These are phyloP conservation scores for Oligia latruncula DNA, from an alignment of 2,888 invertebrate species.

Conservation along the genomic window DNA sequence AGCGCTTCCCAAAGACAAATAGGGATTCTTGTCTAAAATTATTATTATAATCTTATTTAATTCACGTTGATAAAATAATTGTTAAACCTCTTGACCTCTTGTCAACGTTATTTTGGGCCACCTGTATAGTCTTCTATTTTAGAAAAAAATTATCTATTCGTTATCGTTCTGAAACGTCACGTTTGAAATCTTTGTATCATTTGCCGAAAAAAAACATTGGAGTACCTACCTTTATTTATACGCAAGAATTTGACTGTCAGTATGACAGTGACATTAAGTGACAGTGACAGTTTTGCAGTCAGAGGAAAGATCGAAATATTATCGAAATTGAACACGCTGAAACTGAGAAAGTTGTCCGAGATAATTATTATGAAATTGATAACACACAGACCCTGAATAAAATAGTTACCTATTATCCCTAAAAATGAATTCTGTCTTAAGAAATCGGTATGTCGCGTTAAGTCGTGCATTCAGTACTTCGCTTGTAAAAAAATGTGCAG, in stretches of 20 bases:
- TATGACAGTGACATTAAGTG: conserved; percentile 4
- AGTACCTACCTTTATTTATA: no score
- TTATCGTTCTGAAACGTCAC: not conserved
- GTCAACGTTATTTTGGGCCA: no score
- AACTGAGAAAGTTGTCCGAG: not conserved
- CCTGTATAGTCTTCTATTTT: no score
- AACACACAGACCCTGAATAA: conserved; percentile 41
- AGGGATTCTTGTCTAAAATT: no score
- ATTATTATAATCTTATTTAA: no score
- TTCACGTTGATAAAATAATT: no score
- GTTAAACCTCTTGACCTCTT: no score
- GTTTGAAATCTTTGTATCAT: not conserved
- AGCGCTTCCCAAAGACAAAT: no score
- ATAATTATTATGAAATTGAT: conserved; percentile 61
- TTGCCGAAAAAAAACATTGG: no score
- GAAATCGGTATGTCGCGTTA: conserved; percentile 71
- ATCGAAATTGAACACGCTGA: conserved; percentile 39
- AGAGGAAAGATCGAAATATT: not conserved
- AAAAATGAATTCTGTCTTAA: conserved; percentile 82
- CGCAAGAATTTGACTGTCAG: no score
- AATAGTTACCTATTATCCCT: conserved; percentile 20
- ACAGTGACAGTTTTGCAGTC: conserved; percentile 27
- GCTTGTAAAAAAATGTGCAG: conserved; percentile 76
- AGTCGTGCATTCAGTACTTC: conserved; percentile 80
- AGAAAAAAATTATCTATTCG: not conserved